Base-by-base conservation (phyloP, 2,797 vertebrate species). In the Rallus crepitans region DNA sequence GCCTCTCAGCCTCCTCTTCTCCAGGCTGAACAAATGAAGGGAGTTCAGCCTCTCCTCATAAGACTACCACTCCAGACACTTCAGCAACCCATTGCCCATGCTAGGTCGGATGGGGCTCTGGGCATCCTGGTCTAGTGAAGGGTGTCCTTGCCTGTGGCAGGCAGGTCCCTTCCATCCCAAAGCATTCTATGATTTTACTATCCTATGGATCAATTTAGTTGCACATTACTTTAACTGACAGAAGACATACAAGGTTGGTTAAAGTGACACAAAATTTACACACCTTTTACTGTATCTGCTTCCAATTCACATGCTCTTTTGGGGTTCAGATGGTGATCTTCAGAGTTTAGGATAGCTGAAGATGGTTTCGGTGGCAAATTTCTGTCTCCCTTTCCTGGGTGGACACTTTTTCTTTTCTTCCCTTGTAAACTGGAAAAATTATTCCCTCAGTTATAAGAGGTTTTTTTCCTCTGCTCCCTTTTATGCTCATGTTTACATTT, bases 221-320 rank as follows among this genome's bases (percentile, higher is more conserved):
- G 16, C 33, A 37, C 15, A 7, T 70, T 73, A 39, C 10, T 69
- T 93, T 39, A 42, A 71, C 14, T 27, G 47, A 11, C 0, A 56
- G 39, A 89, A 53, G 6, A 59, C 89, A 69, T 7, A 31, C 0
- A 2, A 24, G 7, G 5, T 16, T 2, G 1, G 0, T 3, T 47
- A 45, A 78, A 75, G 19, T 17, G 8, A 56, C 11, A 45, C 7
- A 60, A 28, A 4, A 21, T 50, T 63, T 71, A 30, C 11, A 48
- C 4, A 16, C 0, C 9, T 76, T 52, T 39, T 77, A 6, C n/a
- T 56, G 6, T 33, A 45, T 28, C 37, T 48, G 1, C 63, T 65
- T 39, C n/a, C 27, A 37, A 2, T 23, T 42, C 19, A 6, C 13
- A 19, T 12, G 60, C n/a, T 77, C 9, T 19, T 40, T 23, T n/a